These are phyloP conservation scores for Luperina testacea DNA, from an alignment of 2,888 invertebrate species.

Conservation along the genomic window DNA sequence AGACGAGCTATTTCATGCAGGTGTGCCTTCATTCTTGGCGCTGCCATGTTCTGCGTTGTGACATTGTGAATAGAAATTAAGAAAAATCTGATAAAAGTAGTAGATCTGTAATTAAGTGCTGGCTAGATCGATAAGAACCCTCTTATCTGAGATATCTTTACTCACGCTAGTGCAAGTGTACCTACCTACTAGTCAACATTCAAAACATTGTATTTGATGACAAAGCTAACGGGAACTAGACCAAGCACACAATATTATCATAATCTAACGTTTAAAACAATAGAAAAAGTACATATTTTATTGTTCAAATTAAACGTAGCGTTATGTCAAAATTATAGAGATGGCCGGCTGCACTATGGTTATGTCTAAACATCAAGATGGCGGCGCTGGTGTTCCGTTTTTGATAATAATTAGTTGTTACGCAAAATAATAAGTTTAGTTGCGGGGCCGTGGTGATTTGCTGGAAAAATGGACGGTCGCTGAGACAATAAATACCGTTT, in stretches of 20 bases:
- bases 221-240: conserved; percentile 66
- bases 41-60: background rate
- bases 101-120: conserved; percentile 2
- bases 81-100: background rate
- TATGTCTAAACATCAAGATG: conserved; percentile 64
- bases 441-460: conserved; percentile 54
- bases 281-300: conserved; percentile 60
- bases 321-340: conserved; percentile 58
- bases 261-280: conserved; percentile 63
- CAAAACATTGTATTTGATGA: conserved; percentile 58
- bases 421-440: conserved; percentile 65
- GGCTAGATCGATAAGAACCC: conserved; percentile 1
- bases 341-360: conserved; percentile 54
- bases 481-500: conserved; percentile 54
- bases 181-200: conserved; percentile 35
- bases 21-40: background rate
- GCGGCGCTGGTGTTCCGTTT: conserved; percentile 55
- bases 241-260: conserved; percentile 60
- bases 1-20: background rate
- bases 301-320: conserved; percentile 59
- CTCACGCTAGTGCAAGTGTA: conserved; percentile 50
- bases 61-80: conserved; percentile 8
- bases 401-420: conserved; percentile 61
- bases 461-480: conserved; percentile 50
- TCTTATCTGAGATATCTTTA: conserved; percentile 54